Conservation (phyloP, 2,888 invertebrate species). For the Linnaemya vulpina region DNA sequence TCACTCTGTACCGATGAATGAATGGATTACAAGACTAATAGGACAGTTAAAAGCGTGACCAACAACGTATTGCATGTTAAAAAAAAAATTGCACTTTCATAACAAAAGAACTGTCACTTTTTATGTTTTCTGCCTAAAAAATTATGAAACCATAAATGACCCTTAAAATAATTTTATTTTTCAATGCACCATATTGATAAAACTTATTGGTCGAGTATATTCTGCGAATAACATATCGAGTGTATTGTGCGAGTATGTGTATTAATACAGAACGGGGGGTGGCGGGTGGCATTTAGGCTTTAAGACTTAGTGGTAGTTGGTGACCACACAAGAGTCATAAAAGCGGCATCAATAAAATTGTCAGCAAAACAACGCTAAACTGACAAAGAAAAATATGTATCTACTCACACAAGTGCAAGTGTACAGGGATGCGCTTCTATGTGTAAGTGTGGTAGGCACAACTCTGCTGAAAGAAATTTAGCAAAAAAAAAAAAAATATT, state of each 20-base stretch:
- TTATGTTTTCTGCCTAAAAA: conserved; percentile 2
- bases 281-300: conserved; percentile 66
- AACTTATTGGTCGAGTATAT: conserved; percentile 61
- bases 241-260: background rate
- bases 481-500: conserved; percentile 1
- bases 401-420: background rate
- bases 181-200: conserved; percentile 59
- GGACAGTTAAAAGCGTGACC: conserved; percentile 50
- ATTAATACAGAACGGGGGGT: conserved; percentile 28
- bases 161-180: conserved; percentile 59
- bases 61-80: conserved; percentile 16
- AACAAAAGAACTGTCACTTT: background rate
- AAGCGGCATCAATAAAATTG: conserved; percentile 38
- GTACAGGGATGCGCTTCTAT: no score
- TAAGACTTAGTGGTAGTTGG: conserved; percentile 64
- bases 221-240: conserved; percentile 34
- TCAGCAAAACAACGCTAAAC: conserved; percentile 39
- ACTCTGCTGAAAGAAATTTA: background rate
- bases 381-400: conserved; percentile 41
- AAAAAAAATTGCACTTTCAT: conserved; percentile 8
- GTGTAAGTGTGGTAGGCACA: background rate
- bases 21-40: conserved; percentile 53
- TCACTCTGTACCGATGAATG: background rate
- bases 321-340: conserved; percentile 61
- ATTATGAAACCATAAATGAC: conserved; percentile 15